Evolutionary conservation across 37 sponge, comb jelly and placozoan species (phyloP).

Genomic region (Tethya wilhelma): DNA sequence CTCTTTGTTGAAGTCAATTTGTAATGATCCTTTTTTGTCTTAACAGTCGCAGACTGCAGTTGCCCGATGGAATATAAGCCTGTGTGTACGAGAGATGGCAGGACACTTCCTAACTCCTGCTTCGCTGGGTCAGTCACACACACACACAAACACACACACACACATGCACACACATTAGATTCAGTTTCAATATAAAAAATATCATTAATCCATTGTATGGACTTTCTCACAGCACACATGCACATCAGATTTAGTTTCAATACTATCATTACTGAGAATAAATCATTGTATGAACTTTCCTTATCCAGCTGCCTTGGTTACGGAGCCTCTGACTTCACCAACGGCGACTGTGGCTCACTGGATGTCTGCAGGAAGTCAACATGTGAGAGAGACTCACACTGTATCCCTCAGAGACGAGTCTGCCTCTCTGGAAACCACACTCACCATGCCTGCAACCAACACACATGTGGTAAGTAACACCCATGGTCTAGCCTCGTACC

Average conservation of each 20-base stretch:
- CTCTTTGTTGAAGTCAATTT: neutral
- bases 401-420: too few relatives aligned
- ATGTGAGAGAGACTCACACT: too few relatives aligned
- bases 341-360: neutral
- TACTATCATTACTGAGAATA: too few relatives aligned
- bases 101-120: constrained; percentile 37
- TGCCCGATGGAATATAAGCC: constrained; percentile 32
- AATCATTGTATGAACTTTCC: too few relatives aligned
- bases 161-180: neutral
- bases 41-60: constrained; percentile 14
- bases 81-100: constrained; percentile 44
- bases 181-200: too few relatives aligned
- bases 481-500: too few relatives aligned
- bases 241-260: too few relatives aligned
- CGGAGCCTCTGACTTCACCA: too few relatives aligned
- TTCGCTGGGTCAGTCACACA: constrained; percentile 25
- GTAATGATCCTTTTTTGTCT: neutral
- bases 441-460: constrained; percentile 13
- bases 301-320: too few relatives aligned
- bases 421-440: constrained; percentile 8
- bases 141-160: neutral
- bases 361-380: constrained; percentile 25
- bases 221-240: too few relatives aligned
- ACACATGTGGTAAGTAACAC: constrained; percentile 56
- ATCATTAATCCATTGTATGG: too few relatives aligned